Evolutionary conservation across 2,113 vertebrate species (phyloP).

Genomic region (Ptychochromis oligacanthus): DNA sequence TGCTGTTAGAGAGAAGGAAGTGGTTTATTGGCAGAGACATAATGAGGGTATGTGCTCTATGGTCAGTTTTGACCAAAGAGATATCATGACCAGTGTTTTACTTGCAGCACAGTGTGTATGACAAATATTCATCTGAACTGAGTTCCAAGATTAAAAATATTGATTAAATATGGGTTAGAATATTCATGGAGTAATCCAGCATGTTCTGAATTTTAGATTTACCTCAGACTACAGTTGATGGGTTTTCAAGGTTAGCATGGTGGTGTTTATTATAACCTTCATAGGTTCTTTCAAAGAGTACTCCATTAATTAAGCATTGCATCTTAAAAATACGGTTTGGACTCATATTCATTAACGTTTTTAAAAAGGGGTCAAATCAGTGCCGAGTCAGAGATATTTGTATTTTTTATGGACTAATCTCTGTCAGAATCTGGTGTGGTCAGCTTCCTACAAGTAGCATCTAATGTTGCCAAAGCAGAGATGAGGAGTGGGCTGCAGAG

Average conservation of each 20-base stretch:
- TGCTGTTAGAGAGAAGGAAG: background rate
- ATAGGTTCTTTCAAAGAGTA: no score
- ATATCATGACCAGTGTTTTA: background rate
- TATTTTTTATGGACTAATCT: no score
- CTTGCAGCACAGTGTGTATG: background rate
- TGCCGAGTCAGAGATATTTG: no score
- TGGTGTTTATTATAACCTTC: no score
- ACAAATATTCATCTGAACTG: background rate
- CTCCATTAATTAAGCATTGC: no score
- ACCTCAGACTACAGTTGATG: no score
- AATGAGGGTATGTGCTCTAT: background rate
- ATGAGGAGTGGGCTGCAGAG: background rate
- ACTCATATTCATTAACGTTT: no score
- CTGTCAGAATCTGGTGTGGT: background rate
- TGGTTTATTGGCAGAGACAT: constrained; percentile 6
- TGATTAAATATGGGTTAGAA: background rate
- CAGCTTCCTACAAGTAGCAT: no score
- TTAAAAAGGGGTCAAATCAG: no score
- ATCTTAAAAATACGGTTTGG: no score
- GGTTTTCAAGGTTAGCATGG: background rate
- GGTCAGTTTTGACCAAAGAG: background rate
- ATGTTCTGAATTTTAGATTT: background rate
- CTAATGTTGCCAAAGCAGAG: background rate
- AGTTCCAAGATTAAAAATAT: background rate
- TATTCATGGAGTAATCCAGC: no score